Conservation (phyloP, 2,888 invertebrate species). For the Melanostoma mellinum region DNA sequence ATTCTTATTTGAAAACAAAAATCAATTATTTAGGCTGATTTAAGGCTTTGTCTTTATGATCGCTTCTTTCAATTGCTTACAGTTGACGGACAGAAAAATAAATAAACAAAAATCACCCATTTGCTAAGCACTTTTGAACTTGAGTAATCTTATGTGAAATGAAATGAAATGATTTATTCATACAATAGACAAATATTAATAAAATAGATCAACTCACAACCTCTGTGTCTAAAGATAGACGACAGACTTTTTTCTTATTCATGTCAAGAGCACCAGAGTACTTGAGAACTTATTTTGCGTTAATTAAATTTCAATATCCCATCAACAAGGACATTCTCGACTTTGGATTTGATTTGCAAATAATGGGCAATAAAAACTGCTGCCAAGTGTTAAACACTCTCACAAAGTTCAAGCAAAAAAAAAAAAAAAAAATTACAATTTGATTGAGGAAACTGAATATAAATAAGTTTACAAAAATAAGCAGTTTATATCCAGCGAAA, state of each 20-base stretch:
- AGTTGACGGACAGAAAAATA: neutral
- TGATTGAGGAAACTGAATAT: conserved; percentile 22
- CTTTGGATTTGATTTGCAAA: conserved; percentile 17
- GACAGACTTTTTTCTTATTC: conserved; percentile 17
- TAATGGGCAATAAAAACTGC: conserved; percentile 31
- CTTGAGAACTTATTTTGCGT: conserved; percentile 32
- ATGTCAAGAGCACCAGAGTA: conserved; percentile 21
- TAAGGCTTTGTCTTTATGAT: conserved; percentile 56
- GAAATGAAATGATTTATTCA: neutral
- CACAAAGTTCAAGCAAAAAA: neutral
- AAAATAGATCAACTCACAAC: conserved; percentile 14
- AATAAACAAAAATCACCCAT: conserved; percentile 15
- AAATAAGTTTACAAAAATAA: conserved; percentile 37
- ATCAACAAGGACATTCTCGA: neutral
- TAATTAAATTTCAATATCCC: conserved; percentile 49
- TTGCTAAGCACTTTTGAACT: conserved; percentile 8
- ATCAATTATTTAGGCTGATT: conserved; percentile 45
- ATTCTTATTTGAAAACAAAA: conserved; percentile 27
- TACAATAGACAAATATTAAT: neutral
- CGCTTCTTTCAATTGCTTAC: conserved; percentile 21
- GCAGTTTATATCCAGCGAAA: conserved; percentile 32
- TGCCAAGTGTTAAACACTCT: conserved; percentile 4
- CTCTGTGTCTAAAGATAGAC: neutral
- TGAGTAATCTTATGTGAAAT: neutral
- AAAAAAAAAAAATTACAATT: neutral